These are phyloP conservation scores for Cacatua alba DNA, from an alignment of 2,113 vertebrate genomes.

Conservation along the genomic window DNA sequence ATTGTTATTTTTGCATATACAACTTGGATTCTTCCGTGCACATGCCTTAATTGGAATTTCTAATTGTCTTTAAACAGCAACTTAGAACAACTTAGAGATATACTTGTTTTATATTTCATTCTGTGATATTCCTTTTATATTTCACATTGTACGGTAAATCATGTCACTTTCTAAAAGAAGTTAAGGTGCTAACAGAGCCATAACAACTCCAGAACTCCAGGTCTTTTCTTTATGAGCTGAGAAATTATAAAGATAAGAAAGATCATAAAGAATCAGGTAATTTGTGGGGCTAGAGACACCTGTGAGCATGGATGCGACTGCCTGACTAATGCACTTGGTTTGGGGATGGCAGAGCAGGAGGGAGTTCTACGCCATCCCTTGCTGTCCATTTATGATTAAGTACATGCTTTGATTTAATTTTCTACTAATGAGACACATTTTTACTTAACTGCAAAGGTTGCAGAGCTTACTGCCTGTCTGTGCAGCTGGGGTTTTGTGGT, in stretches of 20 bases:
- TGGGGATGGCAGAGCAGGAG: not conserved
- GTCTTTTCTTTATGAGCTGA: not conserved
- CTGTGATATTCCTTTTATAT: not conserved
- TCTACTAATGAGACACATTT: not conserved
- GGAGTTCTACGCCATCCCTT: not conserved
- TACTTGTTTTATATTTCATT: not conserved
- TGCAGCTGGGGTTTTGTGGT: not conserved
- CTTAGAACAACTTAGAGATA: not conserved
- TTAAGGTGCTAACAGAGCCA: not conserved
- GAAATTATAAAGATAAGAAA: not conserved
- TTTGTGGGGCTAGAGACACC: not conserved
- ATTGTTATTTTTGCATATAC: fast-evolving
- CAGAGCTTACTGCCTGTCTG: not conserved
- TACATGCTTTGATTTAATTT: not conserved
- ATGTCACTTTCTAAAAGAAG: not conserved
- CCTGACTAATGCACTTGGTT: not conserved
- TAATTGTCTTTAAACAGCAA: not conserved
- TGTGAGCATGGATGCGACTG: fast-evolving
- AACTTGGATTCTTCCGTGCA: not conserved
- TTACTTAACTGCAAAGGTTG: not conserved
- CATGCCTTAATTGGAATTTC: not conserved
- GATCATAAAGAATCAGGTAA: not conserved
- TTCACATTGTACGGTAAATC: not conserved
- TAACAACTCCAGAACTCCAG: not conserved
- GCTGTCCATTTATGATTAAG: not conserved